Evolutionary conservation across 2,888 invertebrate genomes (phyloP), one percentile per base, ranked within the genome.

Genomic region (Megamerina dolium): DNA sequence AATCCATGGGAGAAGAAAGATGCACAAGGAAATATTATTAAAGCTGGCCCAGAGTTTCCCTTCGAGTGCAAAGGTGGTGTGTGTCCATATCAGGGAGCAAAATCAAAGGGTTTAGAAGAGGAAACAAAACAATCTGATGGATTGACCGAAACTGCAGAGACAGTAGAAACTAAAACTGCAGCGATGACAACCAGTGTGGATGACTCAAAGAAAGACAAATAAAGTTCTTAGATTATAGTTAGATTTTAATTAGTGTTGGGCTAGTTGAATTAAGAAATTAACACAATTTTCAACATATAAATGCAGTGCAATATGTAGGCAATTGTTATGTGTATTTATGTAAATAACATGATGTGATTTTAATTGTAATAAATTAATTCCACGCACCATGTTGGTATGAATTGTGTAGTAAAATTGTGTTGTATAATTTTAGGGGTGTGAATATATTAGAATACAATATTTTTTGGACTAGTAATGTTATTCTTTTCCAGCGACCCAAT

Each of bases 1-100:
- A 87, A 87, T 66, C 86, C 85, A 1, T 87, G 84, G 82, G 78
- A 77, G 42, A 79, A 80, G 43, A 80, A 81, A 61, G 77, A 80
- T 52, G 78, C 74, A 16, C 73, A 79, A 38, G 79, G 79, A 17
- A 79, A 79, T 56, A 71, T 75, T 1, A 75, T 75, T 31, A 68
- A 67, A 41, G 55, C 59, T 23, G 63, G 39, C 1, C 78, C 79
- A 0, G 77, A 79, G 52, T 77, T 78, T 43, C 80, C 80, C 9
- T 78, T 80, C 51, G 73, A 75, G 48, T 80, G 80, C 55, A 76
- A 76, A 57, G 80, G 79, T 23, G 78, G 77, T 2, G 75, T 73
- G 1, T 80, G 79, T 19, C 64, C 68, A 10, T 69, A 60, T 45
- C 61, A 66, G 27, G 60, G 55, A 13, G 47, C 53, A 6, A 52